Evolutionary conservation across 92 coral and sea anemone genomes (phyloP), one percentile per base, ranked within the genome.

Genomic region (Porites rus): DNA sequence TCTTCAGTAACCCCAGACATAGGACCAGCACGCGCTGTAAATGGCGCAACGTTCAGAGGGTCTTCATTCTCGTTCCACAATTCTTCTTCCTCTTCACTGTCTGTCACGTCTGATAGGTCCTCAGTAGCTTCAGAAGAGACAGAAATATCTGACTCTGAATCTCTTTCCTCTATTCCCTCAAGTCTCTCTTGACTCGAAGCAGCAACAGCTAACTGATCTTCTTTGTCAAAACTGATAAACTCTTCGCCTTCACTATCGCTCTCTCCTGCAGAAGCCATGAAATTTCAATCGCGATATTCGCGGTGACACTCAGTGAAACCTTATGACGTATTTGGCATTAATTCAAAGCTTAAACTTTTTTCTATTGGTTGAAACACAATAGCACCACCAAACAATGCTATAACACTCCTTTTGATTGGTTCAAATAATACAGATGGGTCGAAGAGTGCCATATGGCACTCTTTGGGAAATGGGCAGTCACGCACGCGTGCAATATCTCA

Each of bases 131-230:
- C 61, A 24, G 80, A 76, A 76, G 85, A 58, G 52, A 46, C 61
- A 2, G 72, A 90, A 80, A 90, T 86, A 72, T 86, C 90, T 10
- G 86, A 90, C 75, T 81, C 88, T 17, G 80, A 52, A 51, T 28
- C 62, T 1, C 77, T 81, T 7, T 52, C 53, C 7, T 81, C 6
- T 69, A 24, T 81, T 14, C 24, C 76, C 43, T 54, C 43, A 25
- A 69, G n/a, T 81, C 76, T 53, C 0, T 21, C 76, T 69, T 24
- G 65, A 28, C 84, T 80, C 10, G 14, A 68, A 1, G n/a, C 84
- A 12, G 76, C 84, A 67, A 80, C 67, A 69, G 66, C 65, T 52
- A 80, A 79, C 21, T 56, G 20, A 43, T 80, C 90, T 46, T 72
- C 77, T 22, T 72, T 38, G 12, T 76, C 69, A 19, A 90, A 90